phyloP scores from a whole-genome alignment of 2,888 invertebrate species.

The Petrolisthes manimaculis region DNA sequence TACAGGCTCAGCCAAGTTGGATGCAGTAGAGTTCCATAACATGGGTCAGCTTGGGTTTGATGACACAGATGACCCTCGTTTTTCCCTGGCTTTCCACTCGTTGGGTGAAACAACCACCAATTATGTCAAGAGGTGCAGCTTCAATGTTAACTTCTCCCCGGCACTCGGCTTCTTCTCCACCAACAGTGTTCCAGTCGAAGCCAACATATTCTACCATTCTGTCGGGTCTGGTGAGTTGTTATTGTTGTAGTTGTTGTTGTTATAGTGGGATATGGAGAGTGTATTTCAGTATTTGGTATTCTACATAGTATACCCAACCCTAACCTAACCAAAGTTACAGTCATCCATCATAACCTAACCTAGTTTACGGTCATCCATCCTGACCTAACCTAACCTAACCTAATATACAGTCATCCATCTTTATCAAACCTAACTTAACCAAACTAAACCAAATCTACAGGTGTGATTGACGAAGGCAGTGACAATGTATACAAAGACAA shows the following conservation, averaged over 20 bases:
- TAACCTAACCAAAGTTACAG: background rate
- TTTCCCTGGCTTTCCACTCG: conserved; percentile 45
- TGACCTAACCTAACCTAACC: background rate
- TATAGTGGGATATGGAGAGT: background rate
- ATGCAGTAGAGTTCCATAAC: conserved; percentile 51
- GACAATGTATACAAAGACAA: conserved; percentile 45
- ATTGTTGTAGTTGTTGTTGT: background rate
- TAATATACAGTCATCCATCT: background rate
- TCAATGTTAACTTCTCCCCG: conserved; percentile 56
- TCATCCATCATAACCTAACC: background rate
- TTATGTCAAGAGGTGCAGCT: conserved; percentile 54
- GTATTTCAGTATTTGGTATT: background rate
- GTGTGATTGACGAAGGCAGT: conserved; percentile 46
- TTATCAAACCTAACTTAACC: background rate
- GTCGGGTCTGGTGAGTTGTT: conserved; percentile 49
- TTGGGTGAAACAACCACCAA: conserved; percentile 29
- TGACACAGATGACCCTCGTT: conserved; percentile 51
- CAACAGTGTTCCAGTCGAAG: conserved; percentile 35
- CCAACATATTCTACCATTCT: conserved; percentile 52
- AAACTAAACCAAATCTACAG: conserved; percentile 5
- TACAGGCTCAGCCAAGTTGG: conserved; percentile 18
- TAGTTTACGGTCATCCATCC: background rate
- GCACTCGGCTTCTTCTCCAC: conserved; percentile 56
- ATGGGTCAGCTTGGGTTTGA: conserved; percentile 57
- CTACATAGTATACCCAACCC: no score